Conservation (phyloP, 2,113 vertebrate genomes). For the Dascyllus trimaculatus region DNA sequence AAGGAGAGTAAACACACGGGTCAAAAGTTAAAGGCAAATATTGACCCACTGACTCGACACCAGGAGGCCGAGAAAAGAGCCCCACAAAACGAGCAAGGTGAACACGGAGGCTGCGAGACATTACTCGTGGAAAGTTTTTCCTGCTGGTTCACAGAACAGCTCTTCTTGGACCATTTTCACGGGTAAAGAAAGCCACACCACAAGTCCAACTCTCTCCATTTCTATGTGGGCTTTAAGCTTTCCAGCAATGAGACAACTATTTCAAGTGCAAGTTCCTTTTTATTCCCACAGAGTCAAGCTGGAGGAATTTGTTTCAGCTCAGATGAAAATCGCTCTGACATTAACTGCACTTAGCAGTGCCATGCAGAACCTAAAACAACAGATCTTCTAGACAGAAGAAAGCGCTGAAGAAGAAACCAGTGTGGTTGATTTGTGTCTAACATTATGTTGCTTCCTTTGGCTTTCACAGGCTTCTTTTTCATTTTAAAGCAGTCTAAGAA, state of each 20-base stretch:
- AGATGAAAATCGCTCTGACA: conserved; percentile 47
- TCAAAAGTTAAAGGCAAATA: conserved; percentile 82
- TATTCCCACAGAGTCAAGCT: conserved; percentile 28
- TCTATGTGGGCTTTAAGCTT: conserved; percentile 20
- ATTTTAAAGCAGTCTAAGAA: conserved; percentile 20
- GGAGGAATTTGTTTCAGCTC: conserved; percentile 34
- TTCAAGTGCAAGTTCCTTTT: conserved; percentile 48
- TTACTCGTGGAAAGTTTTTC: conserved; percentile 47
- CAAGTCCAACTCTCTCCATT: conserved; percentile 17
- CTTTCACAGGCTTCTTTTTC: conserved; percentile 9
- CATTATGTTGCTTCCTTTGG: conserved; percentile 1
- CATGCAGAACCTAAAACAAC: conserved; percentile 8
- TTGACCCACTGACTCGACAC: conserved; percentile 79
- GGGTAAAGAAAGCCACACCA: conserved; percentile 31
- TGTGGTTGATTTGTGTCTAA: conserved; percentile 19
- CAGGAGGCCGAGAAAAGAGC: conserved; percentile 60
- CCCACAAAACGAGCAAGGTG: conserved; percentile 41
- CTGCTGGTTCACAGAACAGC: conserved; percentile 24
- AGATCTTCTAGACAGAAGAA: neutral
- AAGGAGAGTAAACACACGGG: conserved; percentile 76
- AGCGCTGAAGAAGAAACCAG: conserved; percentile 13
- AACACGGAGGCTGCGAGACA: neutral
- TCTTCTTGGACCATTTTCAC: conserved; percentile 44
- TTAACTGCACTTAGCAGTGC: conserved; percentile 37
- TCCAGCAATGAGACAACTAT: conserved; percentile 46